phyloP scores from a whole-genome alignment of 2,797 vertebrate genomes.

The Malurus splendens region DNA sequence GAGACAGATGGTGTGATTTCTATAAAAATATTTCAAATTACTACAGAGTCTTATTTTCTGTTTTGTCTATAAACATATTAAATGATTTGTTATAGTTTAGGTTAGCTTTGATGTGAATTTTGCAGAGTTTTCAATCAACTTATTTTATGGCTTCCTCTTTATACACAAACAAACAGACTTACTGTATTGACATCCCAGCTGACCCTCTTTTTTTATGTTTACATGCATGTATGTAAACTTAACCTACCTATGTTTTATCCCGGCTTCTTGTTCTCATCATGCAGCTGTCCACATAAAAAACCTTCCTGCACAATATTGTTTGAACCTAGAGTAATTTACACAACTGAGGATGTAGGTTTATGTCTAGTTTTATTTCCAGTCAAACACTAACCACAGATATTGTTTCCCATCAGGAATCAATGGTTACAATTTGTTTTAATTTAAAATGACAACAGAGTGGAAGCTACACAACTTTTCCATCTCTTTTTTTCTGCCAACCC shows the following conservation, averaged over 20 bases:
- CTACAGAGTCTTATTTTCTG: not conserved
- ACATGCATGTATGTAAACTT: too few species aligned
- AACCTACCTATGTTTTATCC: not conserved
- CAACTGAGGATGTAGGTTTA: not conserved
- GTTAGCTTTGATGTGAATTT: not conserved
- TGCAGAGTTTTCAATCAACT: not conserved
- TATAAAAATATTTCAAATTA: not conserved
- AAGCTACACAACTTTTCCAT: not conserved
- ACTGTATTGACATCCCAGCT: not conserved
- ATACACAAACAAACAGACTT: not conserved
- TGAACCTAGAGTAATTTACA: not conserved
- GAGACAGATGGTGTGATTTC: not conserved
- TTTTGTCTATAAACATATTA: not conserved
- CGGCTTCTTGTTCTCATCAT: not conserved
- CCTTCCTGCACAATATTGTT: not conserved
- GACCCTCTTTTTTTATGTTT: not conserved
- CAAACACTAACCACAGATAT: not conserved
- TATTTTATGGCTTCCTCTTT: not conserved
- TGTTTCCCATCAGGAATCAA: not conserved
- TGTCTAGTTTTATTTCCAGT: not conserved
- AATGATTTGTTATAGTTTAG: not conserved
- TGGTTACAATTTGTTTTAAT: not conserved
- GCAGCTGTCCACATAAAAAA: not conserved
- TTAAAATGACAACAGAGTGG: not conserved
- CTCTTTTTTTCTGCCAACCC: not conserved